A percentile compares a stretch with the other conserved stretches of the same genome.
These are phyloP conservation scores for Tuberolachnus salignus DNA, from an alignment of 2,888 invertebrate species.

Conservation along the genomic window DNA sequence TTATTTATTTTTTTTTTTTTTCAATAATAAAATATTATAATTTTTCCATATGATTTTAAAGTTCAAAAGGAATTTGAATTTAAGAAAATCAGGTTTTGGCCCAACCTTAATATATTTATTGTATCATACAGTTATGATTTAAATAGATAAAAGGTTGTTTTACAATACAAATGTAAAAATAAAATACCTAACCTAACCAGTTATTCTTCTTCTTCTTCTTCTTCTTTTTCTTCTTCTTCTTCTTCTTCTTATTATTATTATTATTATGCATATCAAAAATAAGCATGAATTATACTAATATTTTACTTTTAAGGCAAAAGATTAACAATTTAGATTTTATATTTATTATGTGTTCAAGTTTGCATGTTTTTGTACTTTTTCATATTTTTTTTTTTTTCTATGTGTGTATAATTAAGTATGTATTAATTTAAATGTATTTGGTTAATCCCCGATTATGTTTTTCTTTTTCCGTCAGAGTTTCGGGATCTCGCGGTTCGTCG, in stretches of 20 bases:
- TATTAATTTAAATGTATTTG: conserved; percentile 35
- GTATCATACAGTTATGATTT: too few relatives aligned
- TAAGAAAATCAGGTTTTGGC: too few relatives aligned
- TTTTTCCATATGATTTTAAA: too few relatives aligned
- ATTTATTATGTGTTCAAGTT: neutral
- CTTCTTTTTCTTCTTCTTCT: too few relatives aligned
- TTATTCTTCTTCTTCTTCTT: too few relatives aligned
- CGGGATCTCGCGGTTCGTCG: conserved; percentile 58
- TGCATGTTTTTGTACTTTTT: conserved; percentile 25
- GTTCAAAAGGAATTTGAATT: too few relatives aligned
- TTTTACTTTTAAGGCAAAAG: neutral
- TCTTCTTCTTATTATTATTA: neutral
- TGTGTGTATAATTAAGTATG: conserved; percentile 12
- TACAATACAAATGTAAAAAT: too few relatives aligned
- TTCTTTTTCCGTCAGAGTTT: conserved; percentile 57
- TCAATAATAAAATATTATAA: too few relatives aligned
- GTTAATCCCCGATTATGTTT: conserved; percentile 57
- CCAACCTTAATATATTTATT: too few relatives aligned
- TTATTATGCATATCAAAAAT: neutral
- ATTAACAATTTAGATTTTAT: conserved; percentile 26
- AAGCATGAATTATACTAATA: neutral
- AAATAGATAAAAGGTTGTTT: too few relatives aligned
- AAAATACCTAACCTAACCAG: too few relatives aligned
- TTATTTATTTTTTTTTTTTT: too few relatives aligned
- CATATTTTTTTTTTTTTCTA: conserved; percentile 10